Evolutionary conservation across 2,113 vertebrate genomes (phyloP).

Genomic region (Pagrus major): DNA sequence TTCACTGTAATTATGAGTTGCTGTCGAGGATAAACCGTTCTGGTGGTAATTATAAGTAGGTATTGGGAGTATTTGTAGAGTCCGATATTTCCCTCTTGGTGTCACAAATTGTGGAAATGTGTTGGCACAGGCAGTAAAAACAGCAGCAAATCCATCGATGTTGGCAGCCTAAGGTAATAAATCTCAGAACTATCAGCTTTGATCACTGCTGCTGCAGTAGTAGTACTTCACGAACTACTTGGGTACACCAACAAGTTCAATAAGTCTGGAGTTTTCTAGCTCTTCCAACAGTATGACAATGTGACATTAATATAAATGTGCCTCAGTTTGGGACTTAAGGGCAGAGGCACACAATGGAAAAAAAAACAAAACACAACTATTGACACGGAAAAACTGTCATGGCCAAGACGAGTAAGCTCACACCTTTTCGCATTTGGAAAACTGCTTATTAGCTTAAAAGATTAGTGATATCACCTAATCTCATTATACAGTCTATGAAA

Average conservation of each 20-base stretch:
- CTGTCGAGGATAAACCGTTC: constrained; percentile 15
- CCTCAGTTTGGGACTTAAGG: background rate
- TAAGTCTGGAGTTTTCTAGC: constrained; percentile 25
- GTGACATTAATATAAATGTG: constrained; percentile 8
- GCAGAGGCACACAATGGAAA: background rate
- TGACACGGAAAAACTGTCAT: constrained; percentile 8
- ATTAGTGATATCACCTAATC: constrained; percentile 67
- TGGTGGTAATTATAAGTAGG: constrained; percentile 24
- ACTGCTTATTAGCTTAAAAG: constrained; percentile 63
- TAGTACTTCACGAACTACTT: constrained; percentile 25
- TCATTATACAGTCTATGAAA: constrained; percentile 65
- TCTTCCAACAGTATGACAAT: background rate
- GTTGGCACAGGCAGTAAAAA: constrained; percentile 42
- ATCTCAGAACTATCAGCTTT: constrained; percentile 39
- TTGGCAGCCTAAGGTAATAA: constrained; percentile 38
- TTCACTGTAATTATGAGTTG: constrained; percentile 28
- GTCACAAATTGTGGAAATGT: constrained; percentile 48
- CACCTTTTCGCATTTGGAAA: constrained; percentile 54
- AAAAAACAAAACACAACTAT: background rate
- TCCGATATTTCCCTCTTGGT: constrained; percentile 19
- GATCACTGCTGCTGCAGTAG: constrained; percentile 36
- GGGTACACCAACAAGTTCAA: background rate
- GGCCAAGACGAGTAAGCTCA: constrained; percentile 26
- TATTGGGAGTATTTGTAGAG: constrained; percentile 20
- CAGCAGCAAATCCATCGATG: constrained; percentile 33